Conservation (phyloP, 2,888 invertebrate genomes). For the Eupithecia pulchellata region DNA sequence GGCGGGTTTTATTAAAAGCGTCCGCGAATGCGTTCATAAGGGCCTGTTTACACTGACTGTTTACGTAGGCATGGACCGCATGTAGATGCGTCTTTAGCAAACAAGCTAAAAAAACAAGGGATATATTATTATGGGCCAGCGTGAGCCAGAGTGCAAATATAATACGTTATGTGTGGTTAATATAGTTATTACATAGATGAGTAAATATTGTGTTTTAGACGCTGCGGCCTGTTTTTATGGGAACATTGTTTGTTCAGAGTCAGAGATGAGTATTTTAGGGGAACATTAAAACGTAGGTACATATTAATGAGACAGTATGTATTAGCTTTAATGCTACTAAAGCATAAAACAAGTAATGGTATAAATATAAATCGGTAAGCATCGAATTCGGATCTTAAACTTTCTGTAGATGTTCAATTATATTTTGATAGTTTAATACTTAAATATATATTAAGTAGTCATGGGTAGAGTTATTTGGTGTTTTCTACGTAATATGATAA, state of each 20-base stretch:
- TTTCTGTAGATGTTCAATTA: neutral
- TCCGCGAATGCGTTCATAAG: slow-evolving; percentile 73
- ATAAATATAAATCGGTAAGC: neutral
- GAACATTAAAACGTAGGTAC: neutral
- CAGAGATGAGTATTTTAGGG: slow-evolving; percentile 20
- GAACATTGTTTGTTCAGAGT: slow-evolving; percentile 24
- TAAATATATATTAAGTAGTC: neutral
- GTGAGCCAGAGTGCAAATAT: slow-evolving; percentile 50
- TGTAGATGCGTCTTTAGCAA: slow-evolving; percentile 83
- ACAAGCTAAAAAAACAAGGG: slow-evolving; percentile 84
- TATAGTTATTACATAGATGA: slow-evolving; percentile 40
- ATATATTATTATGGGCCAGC: slow-evolving; percentile 65
- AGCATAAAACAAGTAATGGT: neutral
- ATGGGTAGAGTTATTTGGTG: neutral
- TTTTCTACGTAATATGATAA: no score
- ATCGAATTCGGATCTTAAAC: neutral
- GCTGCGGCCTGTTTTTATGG: slow-evolving; percentile 21
- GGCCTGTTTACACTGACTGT: slow-evolving; percentile 78
- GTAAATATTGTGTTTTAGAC: slow-evolving; percentile 34
- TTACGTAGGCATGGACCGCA: slow-evolving; percentile 76
- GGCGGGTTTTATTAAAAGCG: slow-evolving; percentile 69
- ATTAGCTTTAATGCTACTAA: neutral
- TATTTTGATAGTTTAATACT: neutral
- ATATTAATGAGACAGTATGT: slow-evolving; percentile 7
- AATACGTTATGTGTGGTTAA: slow-evolving; percentile 42